phyloP scores from a whole-genome alignment of 2,113 vertebrate genomes.

The Morone chrysops region DNA sequence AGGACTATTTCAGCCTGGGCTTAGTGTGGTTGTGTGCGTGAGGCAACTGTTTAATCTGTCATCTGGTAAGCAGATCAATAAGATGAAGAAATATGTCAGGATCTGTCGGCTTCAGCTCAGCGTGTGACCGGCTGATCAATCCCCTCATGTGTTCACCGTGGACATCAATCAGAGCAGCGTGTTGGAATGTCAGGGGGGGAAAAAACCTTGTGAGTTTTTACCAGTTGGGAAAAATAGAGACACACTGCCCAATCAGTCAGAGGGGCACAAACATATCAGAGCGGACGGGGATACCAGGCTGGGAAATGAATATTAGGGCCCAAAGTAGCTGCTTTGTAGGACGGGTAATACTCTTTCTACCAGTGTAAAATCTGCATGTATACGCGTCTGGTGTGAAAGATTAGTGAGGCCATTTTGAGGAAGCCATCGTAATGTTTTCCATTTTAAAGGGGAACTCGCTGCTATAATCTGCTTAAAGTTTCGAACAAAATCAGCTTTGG shows the following conservation, averaged over 20 bases:
- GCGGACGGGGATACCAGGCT: too few relatives aligned
- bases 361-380: background rate
- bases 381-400: background rate
- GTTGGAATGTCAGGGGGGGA: too few relatives aligned
- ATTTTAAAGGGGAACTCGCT: background rate
- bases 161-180: background rate
- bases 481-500: background rate
- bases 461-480: background rate
- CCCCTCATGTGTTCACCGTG: background rate
- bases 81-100: background rate
- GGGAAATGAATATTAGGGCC: background rate
- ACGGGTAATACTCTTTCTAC: background rate
- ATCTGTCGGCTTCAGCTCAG: background rate
- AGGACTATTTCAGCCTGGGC: too few relatives aligned
- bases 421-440: background rate
- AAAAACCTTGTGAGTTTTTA: background rate
- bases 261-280: too few relatives aligned
- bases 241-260: background rate
- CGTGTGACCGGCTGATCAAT: background rate
- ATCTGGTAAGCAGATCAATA: too few relatives aligned
- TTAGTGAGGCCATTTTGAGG: background rate
- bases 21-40: background rate
- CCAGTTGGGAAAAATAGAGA: background rate
- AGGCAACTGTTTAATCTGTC: background rate
- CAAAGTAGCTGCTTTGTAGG: background rate